Evolutionary conservation across 2,797 vertebrate species (phyloP).

Genomic region (Sarcoramphus papa): DNA sequence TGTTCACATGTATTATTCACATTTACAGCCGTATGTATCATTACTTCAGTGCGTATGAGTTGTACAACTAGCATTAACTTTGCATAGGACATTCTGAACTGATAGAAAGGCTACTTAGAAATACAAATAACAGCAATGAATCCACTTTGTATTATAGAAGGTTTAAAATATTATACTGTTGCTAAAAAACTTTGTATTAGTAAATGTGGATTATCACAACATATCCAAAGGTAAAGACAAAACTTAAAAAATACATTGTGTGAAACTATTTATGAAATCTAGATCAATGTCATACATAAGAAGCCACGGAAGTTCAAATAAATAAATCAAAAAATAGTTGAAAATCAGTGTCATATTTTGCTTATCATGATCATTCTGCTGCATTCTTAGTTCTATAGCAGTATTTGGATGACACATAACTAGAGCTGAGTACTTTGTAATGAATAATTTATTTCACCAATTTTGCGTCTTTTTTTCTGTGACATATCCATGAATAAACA

Average conservation of each 20-base stretch:
- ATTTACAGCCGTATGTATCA: background rate
- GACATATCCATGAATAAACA: conserved; percentile 11
- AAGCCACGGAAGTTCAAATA: background rate
- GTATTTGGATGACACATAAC: background rate
- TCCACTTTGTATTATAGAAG: background rate
- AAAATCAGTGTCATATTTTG: background rate
- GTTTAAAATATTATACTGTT: background rate
- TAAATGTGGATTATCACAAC: background rate
- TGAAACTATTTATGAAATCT: background rate
- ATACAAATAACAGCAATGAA: background rate
- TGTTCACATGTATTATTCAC: background rate
- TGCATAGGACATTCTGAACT: background rate
- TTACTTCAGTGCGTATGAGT: background rate
- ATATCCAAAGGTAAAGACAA: background rate
- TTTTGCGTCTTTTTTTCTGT: background rate
- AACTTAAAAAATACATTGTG: background rate
- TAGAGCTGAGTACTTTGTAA: background rate
- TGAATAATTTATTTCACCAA: conserved; percentile 29
- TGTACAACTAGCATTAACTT: background rate
- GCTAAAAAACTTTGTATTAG: background rate
- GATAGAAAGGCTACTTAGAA: background rate
- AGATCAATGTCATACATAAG: background rate
- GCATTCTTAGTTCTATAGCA: background rate
- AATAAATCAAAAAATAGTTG: background rate
- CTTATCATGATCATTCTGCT: background rate